Evolutionary conservation across 2,888 invertebrate species (phyloP), one percentile per base, ranked within the genome.

Genomic region (Zele albiditarsus): DNA sequence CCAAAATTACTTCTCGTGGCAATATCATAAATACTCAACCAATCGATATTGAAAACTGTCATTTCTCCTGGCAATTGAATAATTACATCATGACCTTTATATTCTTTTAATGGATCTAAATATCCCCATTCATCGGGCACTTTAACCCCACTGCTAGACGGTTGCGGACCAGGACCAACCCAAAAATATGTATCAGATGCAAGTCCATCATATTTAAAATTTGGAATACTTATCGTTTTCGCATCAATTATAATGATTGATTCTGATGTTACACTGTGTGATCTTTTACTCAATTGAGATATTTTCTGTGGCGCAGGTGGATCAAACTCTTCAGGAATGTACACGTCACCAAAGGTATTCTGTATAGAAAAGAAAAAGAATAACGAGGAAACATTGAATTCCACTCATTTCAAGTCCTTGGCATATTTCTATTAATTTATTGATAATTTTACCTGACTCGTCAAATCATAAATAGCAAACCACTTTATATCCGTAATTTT

Each of bases 121-220:
- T 97, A 97, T 91, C 97, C 97, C 83, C 94, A 93, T 89, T 97
- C 97, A 89, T 97, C 96, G 0, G 97, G 96, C 78, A 97, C 93
- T 90, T 94, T 95, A 80, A 90, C 91, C 0, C 97, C 97, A 83
- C 94, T 94, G 62, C 94, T 92, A 14, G 94, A 94, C 0, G 97
- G 97, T 86, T 96, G 96, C 28, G 97, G 95, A 0, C 97, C 97
- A 74, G 95, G 94, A 12, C 97, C 97, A 0, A 94, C 94, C 95
- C 96, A 96, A 90, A 97, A 97, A 89, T 94, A 95, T 0, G 95
- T 94, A 80, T 94, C 94, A 80, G 92, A 92, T 0, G 95, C 95
- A 77, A 90, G 90, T 6, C 96, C 96, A 88, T 96, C 94, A 86
- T 96, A 97, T 3, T 90, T 92, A 80, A 97, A 93, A 83, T 95